These are phyloP conservation scores for Drosophila biarmipes DNA, from an alignment of 1,140 invertebrate species.

Conservation along the genomic window DNA sequence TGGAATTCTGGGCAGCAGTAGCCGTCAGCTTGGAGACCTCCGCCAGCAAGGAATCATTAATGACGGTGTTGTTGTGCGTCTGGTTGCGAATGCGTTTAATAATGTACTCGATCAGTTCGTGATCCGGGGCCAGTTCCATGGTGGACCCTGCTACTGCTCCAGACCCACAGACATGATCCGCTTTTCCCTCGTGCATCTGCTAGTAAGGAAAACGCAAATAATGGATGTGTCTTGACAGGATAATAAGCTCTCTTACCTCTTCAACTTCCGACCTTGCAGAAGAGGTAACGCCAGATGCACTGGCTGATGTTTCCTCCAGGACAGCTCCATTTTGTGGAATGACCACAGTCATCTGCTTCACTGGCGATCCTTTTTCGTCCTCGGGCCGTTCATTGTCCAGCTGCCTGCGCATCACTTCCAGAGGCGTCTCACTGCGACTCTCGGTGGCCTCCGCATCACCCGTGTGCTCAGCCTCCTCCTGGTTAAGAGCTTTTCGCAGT, in stretches of 20 bases:
- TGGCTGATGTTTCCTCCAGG: conserved; percentile 24
- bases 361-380: conserved; percentile 50
- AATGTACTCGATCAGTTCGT: conserved; percentile 78
- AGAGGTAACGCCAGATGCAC: conserved; percentile 5
- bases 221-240: conserved; percentile 7
- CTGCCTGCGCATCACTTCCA: conserved; percentile 26
- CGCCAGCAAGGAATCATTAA: conserved; percentile 75
- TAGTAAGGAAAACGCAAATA: conserved; percentile 23
- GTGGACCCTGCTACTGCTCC: conserved; percentile 9
- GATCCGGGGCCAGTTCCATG: conserved; percentile 60
- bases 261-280: conserved; percentile 23
- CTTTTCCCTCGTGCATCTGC: conserved; percentile 45
- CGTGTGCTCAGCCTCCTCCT: conserved; percentile 20
- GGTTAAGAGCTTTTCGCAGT: conserved; percentile 57
- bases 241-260: conserved; percentile 43
- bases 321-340: conserved; percentile 17
- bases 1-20: conserved; percentile 75
- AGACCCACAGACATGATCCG: conserved; percentile 15
- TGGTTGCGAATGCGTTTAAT: conserved; percentile 79
- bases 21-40: conserved; percentile 79
- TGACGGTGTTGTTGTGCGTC: conserved; percentile 76
- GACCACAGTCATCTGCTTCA: conserved; percentile 9
- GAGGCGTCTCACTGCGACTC: conserved; percentile 60
- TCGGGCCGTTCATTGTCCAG: conserved; percentile 63
- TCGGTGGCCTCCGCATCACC: conserved; percentile 56